Percentiles rank a stretch among this genome's conserved stretches.
phyloP scores from a whole-genome alignment of 2,888 invertebrate species.

The Drosophila picticornis region DNA sequence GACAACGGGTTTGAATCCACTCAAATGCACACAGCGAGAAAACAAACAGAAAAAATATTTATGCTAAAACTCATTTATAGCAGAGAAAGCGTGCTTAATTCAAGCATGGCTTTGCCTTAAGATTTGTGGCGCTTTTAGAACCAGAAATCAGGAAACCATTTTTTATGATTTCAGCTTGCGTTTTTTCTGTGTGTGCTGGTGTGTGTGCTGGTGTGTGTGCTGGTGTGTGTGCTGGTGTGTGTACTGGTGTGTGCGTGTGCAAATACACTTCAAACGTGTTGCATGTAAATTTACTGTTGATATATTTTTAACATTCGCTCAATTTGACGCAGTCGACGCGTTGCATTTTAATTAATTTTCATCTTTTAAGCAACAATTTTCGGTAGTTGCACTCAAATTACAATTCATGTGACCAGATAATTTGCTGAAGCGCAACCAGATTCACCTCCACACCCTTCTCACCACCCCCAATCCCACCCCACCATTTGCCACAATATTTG shows the following conservation, averaged over 20 bases:
- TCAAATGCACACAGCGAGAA: constrained; percentile 18
- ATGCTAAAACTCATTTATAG: neutral
- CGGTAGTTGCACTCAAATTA: constrained; percentile 42
- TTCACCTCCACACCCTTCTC: fast-evolving
- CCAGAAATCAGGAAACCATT: neutral
- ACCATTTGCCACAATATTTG: neutral
- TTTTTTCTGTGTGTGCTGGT: constrained; percentile 9
- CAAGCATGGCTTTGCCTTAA: neutral
- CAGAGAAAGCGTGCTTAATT: neutral
- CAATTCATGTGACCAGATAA: constrained; percentile 52
- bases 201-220: constrained; percentile 7
- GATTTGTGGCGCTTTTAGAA: neutral
- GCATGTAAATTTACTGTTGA: constrained; percentile 37
- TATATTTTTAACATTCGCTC: constrained; percentile 42
- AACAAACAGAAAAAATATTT: neutral
- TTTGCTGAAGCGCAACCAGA: constrained; percentile 26
- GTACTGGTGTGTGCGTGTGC: constrained; percentile 19
- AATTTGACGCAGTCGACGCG: constrained; percentile 25
- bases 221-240: constrained; percentile 2
- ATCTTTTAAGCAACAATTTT: constrained; percentile 11
- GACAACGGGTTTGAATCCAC: constrained; percentile 44
- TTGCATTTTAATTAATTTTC: constrained; percentile 48
- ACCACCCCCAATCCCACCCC: too few species aligned
- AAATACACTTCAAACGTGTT: constrained; percentile 28
- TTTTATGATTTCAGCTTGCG: neutral